These are phyloP conservation scores for Nomada ferruginata DNA, from an alignment of 2,888 invertebrate genomes.

Conservation along the genomic window DNA sequence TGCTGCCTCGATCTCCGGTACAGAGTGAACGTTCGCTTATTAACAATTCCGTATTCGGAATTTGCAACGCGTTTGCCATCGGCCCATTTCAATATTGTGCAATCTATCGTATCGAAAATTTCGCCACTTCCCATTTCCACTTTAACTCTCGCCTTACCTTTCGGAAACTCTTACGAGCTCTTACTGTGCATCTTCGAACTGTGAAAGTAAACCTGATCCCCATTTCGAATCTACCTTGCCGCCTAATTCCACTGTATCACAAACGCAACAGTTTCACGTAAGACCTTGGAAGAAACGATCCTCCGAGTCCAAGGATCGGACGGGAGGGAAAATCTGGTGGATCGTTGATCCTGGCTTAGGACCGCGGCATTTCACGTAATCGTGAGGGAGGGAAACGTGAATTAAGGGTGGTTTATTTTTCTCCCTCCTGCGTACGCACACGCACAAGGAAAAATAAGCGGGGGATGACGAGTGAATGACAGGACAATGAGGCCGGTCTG, in stretches of 20 bases:
- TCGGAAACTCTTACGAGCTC: not conserved
- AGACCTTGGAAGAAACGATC: constrained; percentile 31
- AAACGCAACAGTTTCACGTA: constrained; percentile 77
- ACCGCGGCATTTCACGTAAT: constrained; percentile 55
- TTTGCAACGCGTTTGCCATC: constrained; percentile 26
- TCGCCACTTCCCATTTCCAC: not conserved
- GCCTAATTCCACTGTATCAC: constrained; percentile 41
- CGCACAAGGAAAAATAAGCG: constrained; percentile 68
- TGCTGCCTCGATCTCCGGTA: constrained; percentile 46
- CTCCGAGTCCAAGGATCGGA: constrained; percentile 8
- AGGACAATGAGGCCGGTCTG: constrained; percentile 82
- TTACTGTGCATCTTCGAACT: not conserved
- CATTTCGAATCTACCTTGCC: constrained; percentile 16
- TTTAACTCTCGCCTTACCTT: not conserved
- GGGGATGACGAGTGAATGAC: constrained; percentile 84
- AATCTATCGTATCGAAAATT: not conserved
- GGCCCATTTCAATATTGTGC: not conserved
- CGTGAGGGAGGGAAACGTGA: constrained; percentile 71
- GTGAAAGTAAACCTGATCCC: not conserved
- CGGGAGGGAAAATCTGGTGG: constrained; percentile 31
- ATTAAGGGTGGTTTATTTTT: constrained; percentile 82
- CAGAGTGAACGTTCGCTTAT: constrained; percentile 32
- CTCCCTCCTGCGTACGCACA: constrained; percentile 28
- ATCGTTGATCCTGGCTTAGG: constrained; percentile 73
- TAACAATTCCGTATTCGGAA: constrained; percentile 39